Evolutionary conservation across 2,113 vertebrate genomes (phyloP).

Genomic region (Echinops telfairi): DNA sequence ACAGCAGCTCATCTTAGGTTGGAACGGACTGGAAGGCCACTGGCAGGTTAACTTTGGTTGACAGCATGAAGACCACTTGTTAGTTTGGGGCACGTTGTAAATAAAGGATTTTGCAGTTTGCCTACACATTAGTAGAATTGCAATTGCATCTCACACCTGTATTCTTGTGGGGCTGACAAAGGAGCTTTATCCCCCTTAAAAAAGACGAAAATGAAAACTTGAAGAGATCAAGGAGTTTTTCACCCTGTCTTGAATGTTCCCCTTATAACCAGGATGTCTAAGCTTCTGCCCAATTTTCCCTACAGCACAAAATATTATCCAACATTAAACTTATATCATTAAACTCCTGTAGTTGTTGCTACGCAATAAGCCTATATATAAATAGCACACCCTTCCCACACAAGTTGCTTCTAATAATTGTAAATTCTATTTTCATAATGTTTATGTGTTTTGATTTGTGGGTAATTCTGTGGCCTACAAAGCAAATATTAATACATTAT

Average conservation of each 20-base stretch:
- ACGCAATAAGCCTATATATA: background rate
- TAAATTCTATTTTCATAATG: constrained; percentile 55
- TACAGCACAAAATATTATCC: background rate
- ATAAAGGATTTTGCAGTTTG: constrained; percentile 44
- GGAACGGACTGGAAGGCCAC: background rate
- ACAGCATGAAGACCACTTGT: constrained; percentile 4
- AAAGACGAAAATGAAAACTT: constrained; percentile 13
- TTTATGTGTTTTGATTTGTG: constrained; percentile 70
- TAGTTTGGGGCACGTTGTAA: constrained; percentile 23
- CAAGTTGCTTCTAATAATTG: constrained; percentile 6
- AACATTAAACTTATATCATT: background rate
- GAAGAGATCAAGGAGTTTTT: background rate
- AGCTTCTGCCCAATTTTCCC: background rate
- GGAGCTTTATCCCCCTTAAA: background rate
- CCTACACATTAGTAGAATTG: constrained; percentile 4
- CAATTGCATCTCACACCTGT: constrained; percentile 53
- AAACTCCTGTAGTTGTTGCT: background rate
- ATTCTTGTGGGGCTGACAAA: background rate
- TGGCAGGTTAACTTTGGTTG: background rate
- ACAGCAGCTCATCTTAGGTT: background rate
- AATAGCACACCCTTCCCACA: background rate
- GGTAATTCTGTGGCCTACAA: constrained; percentile 66
- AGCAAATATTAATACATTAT: constrained; percentile 83
- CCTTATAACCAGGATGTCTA: background rate
- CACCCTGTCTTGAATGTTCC: background rate